Conservation (phyloP, 1,140 invertebrate species). For the Drosophila lacteicornis region DNA sequence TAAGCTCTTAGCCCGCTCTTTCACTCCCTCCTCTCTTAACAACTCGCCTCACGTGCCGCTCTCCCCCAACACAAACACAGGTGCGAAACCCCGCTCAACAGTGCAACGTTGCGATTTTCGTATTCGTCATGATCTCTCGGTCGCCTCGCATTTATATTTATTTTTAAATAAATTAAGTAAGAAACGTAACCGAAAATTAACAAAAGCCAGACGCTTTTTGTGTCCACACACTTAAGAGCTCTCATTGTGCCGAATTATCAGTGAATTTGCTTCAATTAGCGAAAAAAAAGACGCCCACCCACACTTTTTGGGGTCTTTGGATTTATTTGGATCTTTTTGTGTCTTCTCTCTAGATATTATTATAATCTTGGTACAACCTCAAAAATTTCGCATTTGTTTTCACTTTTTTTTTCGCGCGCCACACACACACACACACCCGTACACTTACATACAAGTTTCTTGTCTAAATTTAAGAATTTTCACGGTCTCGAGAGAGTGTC, state of each 20-base stretch:
- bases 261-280: conserved; percentile 51
- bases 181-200: conserved; percentile 50
- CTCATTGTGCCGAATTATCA: conserved; percentile 37
- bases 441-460: conserved; percentile 38
- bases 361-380: conserved; percentile 10
- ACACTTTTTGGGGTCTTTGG: conserved; percentile 14
- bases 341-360: conserved; percentile 2
- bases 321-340: conserved; percentile 4
- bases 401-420: conserved; percentile 51
- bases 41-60: conserved; percentile 3
- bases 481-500: conserved; percentile 52
- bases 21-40: not conserved
- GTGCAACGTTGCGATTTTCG: conserved; percentile 76
- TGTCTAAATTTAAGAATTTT: conserved; percentile 73
- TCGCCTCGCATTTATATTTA: conserved; percentile 42
- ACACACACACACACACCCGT: conserved; percentile 9
- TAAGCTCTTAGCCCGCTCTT: conserved; percentile 36
- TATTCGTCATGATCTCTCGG: conserved; percentile 35
- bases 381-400: conserved; percentile 50
- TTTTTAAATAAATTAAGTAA: conserved; percentile 70
- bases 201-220: conserved; percentile 34
- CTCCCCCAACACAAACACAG: conserved; percentile 15
- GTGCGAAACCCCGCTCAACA: conserved; percentile 57
- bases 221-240: conserved; percentile 17
- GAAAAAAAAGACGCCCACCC: conserved; percentile 51